Conservation (phyloP, 2,113 vertebrate genomes). For the Gymnogyps californianus region DNA sequence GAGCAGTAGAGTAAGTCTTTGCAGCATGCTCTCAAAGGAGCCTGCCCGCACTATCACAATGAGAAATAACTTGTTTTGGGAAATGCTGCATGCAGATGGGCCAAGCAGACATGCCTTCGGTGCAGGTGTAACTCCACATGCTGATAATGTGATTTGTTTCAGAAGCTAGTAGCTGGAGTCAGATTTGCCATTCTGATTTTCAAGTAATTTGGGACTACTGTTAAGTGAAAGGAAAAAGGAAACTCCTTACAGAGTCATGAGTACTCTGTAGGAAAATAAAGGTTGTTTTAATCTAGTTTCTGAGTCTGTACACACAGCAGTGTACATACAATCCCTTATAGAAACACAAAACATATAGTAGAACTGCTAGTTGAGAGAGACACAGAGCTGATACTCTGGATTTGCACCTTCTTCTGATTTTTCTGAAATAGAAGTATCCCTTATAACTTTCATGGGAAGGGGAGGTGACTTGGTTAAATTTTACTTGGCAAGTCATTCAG, state of each 20-base stretch:
- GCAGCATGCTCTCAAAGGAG: neutral
- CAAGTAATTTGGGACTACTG: neutral
- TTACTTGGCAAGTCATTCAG: neutral
- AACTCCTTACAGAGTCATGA: neutral
- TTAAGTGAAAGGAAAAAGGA: neutral
- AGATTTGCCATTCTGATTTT: conserved; percentile 41
- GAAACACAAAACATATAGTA: neutral
- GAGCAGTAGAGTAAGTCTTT: neutral
- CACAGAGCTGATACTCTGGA: neutral
- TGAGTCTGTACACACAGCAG: neutral
- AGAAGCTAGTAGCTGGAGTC: neutral
- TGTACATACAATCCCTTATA: neutral
- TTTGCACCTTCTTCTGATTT: neutral
- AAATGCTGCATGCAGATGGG: conserved; percentile 4
- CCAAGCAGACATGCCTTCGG: conserved; percentile 20
- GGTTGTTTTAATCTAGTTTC: neutral
- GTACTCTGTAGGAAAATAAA: neutral
- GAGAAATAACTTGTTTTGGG: conserved; percentile 34
- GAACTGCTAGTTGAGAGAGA: neutral
- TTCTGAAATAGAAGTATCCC: neutral
- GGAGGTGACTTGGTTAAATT: neutral
- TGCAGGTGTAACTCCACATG: conserved; percentile 31
- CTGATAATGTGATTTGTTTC: neutral
- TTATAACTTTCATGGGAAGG: neutral
- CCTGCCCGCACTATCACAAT: neutral